A percentile compares a stretch with the other conserved stretches of the same genome.
These are phyloP conservation scores for Hypomecis atomaria DNA, from an alignment of 2,888 invertebrate genomes.

Conservation along the genomic window DNA sequence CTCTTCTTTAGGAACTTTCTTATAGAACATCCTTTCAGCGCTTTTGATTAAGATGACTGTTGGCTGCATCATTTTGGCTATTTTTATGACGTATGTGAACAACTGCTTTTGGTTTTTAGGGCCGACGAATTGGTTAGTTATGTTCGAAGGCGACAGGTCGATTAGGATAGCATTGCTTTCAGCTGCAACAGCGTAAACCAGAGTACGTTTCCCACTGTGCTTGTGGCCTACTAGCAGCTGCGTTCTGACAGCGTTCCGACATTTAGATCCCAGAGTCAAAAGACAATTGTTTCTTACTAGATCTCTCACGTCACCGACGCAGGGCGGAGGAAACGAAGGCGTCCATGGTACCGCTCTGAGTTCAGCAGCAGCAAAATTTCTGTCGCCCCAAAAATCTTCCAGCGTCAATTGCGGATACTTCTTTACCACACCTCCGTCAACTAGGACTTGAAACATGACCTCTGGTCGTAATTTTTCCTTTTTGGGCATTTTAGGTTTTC, in stretches of 20 bases:
- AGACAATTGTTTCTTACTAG: conserved; percentile 86
- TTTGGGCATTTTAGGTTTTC: conserved; percentile 20
- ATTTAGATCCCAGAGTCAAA: conserved; percentile 81
- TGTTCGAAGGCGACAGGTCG: conserved; percentile 88
- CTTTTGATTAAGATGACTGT: conserved; percentile 88
- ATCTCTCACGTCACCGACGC: conserved; percentile 85
- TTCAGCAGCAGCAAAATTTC: conserved; percentile 85
- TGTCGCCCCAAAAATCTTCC: conserved; percentile 88
- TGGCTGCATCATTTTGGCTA: conserved; percentile 88
- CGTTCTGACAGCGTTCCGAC: conserved; percentile 78
- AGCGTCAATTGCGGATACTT: conserved; percentile 85
- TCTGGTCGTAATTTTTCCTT: conserved; percentile 73
- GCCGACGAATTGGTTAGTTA: conserved; percentile 88
- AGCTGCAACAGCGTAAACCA: conserved; percentile 90
- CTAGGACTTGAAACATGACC: conserved; percentile 89
- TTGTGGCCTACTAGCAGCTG: conserved; percentile 89
- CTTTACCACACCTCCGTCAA: conserved; percentile 87
- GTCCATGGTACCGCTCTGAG: conserved; percentile 71
- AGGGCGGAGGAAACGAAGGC: conserved; percentile 78
- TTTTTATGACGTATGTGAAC: conserved; percentile 87
- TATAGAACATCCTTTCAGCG: conserved; percentile 88
- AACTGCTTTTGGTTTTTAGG: conserved; percentile 88
- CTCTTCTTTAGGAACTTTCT: conserved; percentile 86
- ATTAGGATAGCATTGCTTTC: conserved; percentile 91
- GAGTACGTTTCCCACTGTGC: conserved; percentile 88